Evolutionary conservation across 1,140 invertebrate species (phyloP), one percentile per base, ranked within the genome.

Genomic region (Eupristina koningsbergeri): DNA sequence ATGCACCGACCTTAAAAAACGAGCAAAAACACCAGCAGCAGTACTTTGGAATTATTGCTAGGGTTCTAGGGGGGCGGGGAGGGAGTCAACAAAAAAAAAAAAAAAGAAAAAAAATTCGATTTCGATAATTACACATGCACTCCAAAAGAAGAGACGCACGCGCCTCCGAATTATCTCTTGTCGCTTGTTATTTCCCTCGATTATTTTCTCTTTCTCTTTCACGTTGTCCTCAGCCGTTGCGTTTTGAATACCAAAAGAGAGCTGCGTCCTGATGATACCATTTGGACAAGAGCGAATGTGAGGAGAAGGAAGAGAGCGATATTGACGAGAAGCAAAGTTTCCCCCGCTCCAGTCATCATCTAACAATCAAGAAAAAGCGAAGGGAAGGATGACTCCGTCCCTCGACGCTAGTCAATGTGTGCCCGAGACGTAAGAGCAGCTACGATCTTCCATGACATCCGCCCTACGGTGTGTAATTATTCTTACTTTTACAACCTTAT

Each of bases 371-470:
- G 36, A 29, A 31, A 11, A 64, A 39, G 36, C 61, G 29, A 31
- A 26, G 73, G 47, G 39, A 61, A 81, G 69, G 74, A 83, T 76
- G 74, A 50, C 39, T 34, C 17, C 81, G 81, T 58, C 53, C 29
- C 80, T 47, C 36, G 58, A 64, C 2, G 53, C 58, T 50, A 64
- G 58, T 83, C 74, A 63, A 22, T 47, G 71, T 31, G 34, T 31
- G 50, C 36, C 31, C 41, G 75, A 84, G 29, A 74, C 53, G 39
- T 84, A 69, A 84, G 41, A 50, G 53, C 64, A 73, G 29, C 73
- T 19, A 58, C 26, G 75, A 63, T 64, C 9, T 58, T 53, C 61
- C 83, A 84, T 84, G 83, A 84, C 83, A 79, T 84, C 83, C 78
- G 41, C 69, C 71, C 83, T 77, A 84, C 83, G 83, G 77, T 84